These are phyloP conservation scores for Enteromius argenteus DNA, from an alignment of 2,797 vertebrate genomes.

Conservation along the genomic window DNA sequence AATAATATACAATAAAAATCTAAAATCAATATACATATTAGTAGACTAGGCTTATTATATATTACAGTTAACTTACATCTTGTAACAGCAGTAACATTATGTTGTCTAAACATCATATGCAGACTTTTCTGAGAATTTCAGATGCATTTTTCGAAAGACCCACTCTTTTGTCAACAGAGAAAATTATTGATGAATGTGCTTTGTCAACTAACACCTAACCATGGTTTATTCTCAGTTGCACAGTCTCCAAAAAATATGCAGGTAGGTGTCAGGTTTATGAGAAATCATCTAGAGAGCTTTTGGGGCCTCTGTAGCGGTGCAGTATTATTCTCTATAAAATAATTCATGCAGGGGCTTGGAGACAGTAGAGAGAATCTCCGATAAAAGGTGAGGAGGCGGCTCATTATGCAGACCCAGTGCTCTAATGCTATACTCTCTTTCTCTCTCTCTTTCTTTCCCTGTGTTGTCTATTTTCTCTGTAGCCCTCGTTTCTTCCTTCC, in stretches of 20 bases:
- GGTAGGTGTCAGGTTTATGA: conserved; percentile 24
- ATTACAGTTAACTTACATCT: not conserved
- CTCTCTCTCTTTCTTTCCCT: not conserved
- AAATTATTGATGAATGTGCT: conserved; percentile 46
- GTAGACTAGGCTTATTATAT: not conserved
- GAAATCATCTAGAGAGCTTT: conserved; percentile 34
- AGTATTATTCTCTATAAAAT: conserved; percentile 49
- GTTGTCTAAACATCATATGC: not conserved
- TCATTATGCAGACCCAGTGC: conserved; percentile 50
- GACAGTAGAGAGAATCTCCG: conserved; percentile 54
- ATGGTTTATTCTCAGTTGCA: conserved; percentile 21
- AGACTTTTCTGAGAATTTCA: not conserved
- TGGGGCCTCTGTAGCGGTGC: conserved; percentile 22
- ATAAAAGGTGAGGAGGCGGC: conserved; percentile 57
- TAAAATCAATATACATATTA: not conserved
- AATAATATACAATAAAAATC: not conserved
- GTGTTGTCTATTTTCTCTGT: conserved; percentile 21
- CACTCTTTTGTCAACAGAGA: conserved; percentile 12
- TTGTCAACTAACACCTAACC: conserved; percentile 37
- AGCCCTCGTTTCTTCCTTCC: conserved; percentile 22
- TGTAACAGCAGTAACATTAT: not conserved
- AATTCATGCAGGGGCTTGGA: conserved; percentile 49
- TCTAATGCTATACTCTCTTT: conserved; percentile 44
- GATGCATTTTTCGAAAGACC: not conserved
- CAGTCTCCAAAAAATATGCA: conserved; percentile 17